Conservation (phyloP, 2,888 invertebrate species). For the Cinara cedri region DNA sequence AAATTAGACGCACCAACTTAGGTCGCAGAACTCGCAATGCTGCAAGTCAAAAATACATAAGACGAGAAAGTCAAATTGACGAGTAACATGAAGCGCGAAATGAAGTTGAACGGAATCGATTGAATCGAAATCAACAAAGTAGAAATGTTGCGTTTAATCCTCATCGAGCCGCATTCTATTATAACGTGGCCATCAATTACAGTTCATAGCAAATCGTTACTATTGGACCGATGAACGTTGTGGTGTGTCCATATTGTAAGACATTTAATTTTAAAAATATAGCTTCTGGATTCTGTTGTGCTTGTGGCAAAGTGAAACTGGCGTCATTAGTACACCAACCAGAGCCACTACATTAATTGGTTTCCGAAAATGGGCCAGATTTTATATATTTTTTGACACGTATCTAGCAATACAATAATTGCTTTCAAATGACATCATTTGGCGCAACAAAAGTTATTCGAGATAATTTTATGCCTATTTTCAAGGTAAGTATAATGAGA, state of each 20-base stretch:
- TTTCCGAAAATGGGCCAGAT: constrained; percentile 17
- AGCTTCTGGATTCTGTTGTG: constrained; percentile 23
- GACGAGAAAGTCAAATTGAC: neutral
- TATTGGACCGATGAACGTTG: constrained; percentile 18
- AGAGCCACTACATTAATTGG: constrained; percentile 21
- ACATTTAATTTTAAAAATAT: constrained; percentile 21
- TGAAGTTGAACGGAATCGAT: neutral
- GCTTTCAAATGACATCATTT: constrained; percentile 56
- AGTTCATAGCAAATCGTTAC: constrained; percentile 8
- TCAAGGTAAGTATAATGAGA: constrained; percentile 18
- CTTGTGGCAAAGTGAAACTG: constrained; percentile 9
- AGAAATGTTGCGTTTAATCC: constrained; percentile 1
- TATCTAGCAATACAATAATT: constrained; percentile 54
- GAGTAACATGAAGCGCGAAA: neutral
- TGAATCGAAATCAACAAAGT: neutral
- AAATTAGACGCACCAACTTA: neutral
- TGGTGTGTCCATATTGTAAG: constrained; percentile 24
- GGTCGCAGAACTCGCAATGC: neutral
- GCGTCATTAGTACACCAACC: neutral
- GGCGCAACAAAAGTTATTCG: constrained; percentile 41
- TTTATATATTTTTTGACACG: constrained; percentile 57
- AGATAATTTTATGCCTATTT: constrained; percentile 45
- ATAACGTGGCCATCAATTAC: constrained; percentile 10
- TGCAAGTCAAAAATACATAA: neutral
- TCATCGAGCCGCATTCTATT: constrained; percentile 39